Percentiles rank a stretch among this genome's conserved stretches.
Evolutionary conservation across 2,888 invertebrate genomes (phyloP).

Genomic region (Scaptomyza tumidula): DNA sequence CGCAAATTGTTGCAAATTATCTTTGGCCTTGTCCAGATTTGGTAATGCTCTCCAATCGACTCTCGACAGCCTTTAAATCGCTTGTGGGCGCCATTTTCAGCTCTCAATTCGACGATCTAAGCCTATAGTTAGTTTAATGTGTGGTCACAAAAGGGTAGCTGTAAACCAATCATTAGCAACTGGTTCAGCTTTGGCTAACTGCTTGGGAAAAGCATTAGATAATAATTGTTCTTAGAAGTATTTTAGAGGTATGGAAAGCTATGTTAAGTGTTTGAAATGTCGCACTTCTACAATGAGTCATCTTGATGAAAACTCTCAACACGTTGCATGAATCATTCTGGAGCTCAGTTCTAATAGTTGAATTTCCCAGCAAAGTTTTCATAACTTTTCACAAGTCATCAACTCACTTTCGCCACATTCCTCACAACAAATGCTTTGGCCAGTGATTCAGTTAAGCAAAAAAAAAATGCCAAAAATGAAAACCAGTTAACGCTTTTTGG

Average conservation of each 20-base stretch:
- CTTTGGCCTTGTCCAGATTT: conserved; percentile 81
- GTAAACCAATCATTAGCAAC: conserved; percentile 34
- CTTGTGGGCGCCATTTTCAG: conserved; percentile 38
- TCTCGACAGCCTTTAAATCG: conserved; percentile 17
- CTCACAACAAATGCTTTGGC: conserved; percentile 52
- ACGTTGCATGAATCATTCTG: conserved; percentile 22
- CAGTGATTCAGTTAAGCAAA: conserved; percentile 70
- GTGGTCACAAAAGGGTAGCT: conserved; percentile 27
- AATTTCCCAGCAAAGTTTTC: conserved; percentile 25
- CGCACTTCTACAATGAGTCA: neutral
- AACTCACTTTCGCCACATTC: conserved; percentile 68
- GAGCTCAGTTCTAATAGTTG: conserved; percentile 1
- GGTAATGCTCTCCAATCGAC: conserved; percentile 36
- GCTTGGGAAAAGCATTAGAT: neutral
- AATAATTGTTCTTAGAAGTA: neutral
- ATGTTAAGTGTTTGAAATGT: neutral
- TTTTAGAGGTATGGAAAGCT: neutral
- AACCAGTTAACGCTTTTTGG: conserved; percentile 65
- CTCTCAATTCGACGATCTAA: conserved; percentile 21
- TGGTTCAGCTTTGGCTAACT: conserved; percentile 6
- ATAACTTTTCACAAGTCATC: conserved; percentile 46
- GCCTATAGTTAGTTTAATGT: conserved; percentile 45
- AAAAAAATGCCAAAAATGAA: conserved; percentile 34
- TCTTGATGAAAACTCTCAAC: neutral
- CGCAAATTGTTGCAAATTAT: conserved; percentile 78